Conservation (phyloP, 2,797 vertebrate species). For the Harpagifer antarcticus region DNA sequence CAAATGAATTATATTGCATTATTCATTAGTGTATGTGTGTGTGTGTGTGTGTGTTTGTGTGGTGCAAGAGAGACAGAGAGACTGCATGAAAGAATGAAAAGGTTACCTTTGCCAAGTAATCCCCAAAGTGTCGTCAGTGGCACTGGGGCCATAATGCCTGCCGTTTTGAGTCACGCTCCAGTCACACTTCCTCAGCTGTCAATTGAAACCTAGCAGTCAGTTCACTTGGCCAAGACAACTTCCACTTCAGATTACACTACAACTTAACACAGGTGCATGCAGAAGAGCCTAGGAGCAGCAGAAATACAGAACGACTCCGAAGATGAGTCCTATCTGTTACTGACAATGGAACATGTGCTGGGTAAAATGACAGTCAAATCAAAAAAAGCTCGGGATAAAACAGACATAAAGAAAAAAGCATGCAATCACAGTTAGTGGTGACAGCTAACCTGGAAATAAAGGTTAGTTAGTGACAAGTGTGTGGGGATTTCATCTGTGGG, state of each 20-base stretch:
- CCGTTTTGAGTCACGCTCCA: slow-evolving; percentile 99
- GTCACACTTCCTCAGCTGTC: slow-evolving; percentile 99
- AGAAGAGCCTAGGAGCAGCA: slow-evolving; percentile 57
- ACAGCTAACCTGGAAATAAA: slow-evolving; percentile 81
- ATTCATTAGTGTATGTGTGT: slow-evolving; percentile 40
- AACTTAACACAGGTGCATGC: slow-evolving; percentile 78
- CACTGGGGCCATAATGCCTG: slow-evolving; percentile 99
- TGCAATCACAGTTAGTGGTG: slow-evolving; percentile 81
- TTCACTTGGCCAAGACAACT: slow-evolving; percentile 97
- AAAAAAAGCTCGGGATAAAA: slow-evolving; percentile 50
- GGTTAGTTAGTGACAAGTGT: slow-evolving; percentile 81
- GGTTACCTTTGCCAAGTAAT: slow-evolving; percentile 99
- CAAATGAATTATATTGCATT: slow-evolving; percentile 27
- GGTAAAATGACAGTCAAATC: slow-evolving; percentile 47
- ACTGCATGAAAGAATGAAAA: slow-evolving; percentile 97
- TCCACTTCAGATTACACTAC: slow-evolving; percentile 83
- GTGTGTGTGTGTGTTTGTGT: slow-evolving; percentile 23
- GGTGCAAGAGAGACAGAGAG: slow-evolving; percentile 58
- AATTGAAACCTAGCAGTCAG: slow-evolving; percentile 99
- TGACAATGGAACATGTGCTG: slow-evolving; percentile 28
- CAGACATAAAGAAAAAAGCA: slow-evolving; percentile 67
- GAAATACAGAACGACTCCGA: slow-evolving; percentile 11
- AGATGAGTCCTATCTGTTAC: slow-evolving; percentile 35
- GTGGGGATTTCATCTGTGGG: slow-evolving; percentile 58
- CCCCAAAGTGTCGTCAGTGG: slow-evolving; percentile 99